These are phyloP conservation scores for Crematogaster levior DNA, from an alignment of 2,888 invertebrate species.

Conservation along the genomic window DNA sequence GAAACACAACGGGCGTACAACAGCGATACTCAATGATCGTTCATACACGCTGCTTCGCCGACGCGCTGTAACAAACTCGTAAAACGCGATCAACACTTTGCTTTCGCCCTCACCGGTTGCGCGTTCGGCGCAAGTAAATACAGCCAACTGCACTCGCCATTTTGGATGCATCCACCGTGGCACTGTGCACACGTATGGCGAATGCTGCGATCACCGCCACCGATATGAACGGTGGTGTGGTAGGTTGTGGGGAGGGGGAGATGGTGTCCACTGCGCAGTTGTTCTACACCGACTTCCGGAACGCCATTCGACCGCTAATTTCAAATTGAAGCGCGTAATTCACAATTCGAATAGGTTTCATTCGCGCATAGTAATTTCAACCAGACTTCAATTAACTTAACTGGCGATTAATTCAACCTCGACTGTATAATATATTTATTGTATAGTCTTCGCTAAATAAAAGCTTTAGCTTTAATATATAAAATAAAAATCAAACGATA, in stretches of 20 bases:
- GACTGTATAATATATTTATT: too few species aligned
- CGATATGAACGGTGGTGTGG: constrained; percentile 49
- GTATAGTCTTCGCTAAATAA: too few species aligned
- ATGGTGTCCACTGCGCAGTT: constrained; percentile 67
- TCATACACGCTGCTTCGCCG: background rate
- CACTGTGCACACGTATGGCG: constrained; percentile 50
- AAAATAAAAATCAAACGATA: background rate
- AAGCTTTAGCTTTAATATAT: background rate
- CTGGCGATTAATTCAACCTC: too few species aligned
- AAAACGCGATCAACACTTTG: background rate
- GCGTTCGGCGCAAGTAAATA: constrained; percentile 74
- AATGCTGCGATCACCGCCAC: constrained; percentile 64
- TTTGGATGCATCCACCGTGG: constrained; percentile 74
- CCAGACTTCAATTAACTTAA: too few species aligned
- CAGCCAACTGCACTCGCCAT: constrained; percentile 81
- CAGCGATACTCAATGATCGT: constrained; percentile 68
- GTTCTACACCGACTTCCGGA: constrained; percentile 62
- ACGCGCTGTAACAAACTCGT: background rate
- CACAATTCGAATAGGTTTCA: too few species aligned
- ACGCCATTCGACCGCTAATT: constrained; percentile 58
- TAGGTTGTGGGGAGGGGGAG: constrained; percentile 48
- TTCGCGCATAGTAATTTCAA: too few species aligned
- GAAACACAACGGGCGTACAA: constrained; percentile 59
- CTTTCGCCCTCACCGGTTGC: constrained; percentile 62
- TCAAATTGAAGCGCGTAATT: constrained; percentile 19